Conservation (phyloP, 1,140 invertebrate species). For the Pollicipes pollicipes region DNA sequence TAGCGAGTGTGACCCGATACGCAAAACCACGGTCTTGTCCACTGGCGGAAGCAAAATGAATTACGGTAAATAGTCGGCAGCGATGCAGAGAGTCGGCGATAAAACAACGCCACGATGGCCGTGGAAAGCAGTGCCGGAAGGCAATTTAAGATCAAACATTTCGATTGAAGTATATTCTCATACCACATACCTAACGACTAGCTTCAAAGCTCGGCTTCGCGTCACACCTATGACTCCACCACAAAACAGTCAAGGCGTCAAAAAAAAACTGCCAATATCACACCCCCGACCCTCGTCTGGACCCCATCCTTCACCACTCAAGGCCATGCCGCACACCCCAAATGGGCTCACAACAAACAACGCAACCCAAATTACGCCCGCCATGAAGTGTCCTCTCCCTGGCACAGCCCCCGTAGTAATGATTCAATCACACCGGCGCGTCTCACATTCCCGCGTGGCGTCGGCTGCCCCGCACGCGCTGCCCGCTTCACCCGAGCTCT, state of each 20-base stretch:
- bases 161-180: too few species aligned
- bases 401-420: neutral
- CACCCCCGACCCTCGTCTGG: too few species aligned
- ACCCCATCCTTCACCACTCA: too few species aligned
- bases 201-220: too few species aligned
- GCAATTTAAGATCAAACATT: too few species aligned
- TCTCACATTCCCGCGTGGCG: slow-evolving; percentile 10
- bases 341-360: slow-evolving; percentile 26
- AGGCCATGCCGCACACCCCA: too few species aligned
- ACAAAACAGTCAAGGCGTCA: too few species aligned
- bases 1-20: slow-evolving; percentile 8
- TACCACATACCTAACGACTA: too few species aligned
- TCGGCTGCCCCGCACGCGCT: slow-evolving; percentile 10
- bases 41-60: slow-evolving; percentile 13
- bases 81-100: slow-evolving; percentile 8
- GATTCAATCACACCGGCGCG: slow-evolving; percentile 9
- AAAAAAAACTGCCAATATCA: too few species aligned
- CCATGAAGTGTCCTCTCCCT: slow-evolving; percentile 17
- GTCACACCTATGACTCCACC: too few species aligned
- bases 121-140: too few species aligned
- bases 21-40: neutral
- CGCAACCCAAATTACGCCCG: slow-evolving; percentile 20
- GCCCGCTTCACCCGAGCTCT: slow-evolving; percentile 7
- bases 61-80: neutral
- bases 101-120: too few species aligned